Conservation (phyloP, 2,888 invertebrate genomes). For the Agonopterix heracliana region DNA sequence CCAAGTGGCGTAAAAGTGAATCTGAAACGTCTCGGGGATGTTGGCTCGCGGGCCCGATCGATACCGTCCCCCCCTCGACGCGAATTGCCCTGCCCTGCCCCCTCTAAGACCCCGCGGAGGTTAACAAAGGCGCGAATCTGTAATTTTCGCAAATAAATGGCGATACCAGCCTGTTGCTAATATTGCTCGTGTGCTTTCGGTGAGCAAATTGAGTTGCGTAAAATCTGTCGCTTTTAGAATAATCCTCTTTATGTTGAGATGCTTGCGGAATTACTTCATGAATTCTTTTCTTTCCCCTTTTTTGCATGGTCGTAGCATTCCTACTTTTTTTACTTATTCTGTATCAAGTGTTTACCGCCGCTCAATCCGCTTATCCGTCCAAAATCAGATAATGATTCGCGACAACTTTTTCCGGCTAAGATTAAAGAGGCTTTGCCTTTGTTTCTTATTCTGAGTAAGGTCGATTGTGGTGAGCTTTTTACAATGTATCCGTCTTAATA, state of each 20-base stretch:
- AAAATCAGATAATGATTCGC: too few relatives aligned
- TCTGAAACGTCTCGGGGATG: conserved; percentile 34
- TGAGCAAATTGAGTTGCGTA: conserved; percentile 2
- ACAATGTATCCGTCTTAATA: too few relatives aligned
- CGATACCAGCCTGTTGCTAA: conserved; percentile 8
- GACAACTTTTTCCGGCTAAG: too few relatives aligned
- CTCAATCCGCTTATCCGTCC: too few relatives aligned
- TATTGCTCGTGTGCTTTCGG: conserved; percentile 1
- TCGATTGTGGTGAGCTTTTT: too few relatives aligned
- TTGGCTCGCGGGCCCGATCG: conserved; percentile 37
- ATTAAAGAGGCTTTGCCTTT: too few relatives aligned
- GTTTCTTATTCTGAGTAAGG: too few relatives aligned
- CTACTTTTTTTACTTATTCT: too few relatives aligned
- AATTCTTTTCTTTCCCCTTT: too few relatives aligned
- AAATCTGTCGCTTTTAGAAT: conserved; percentile 4
- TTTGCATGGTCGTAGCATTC: too few relatives aligned
- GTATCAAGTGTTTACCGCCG: too few relatives aligned
- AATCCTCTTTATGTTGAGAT: conserved; percentile 2
- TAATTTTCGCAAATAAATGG: conserved; percentile 8
- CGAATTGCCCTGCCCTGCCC: conserved; percentile 2
- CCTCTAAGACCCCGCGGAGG: neutral
- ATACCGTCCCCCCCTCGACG: conserved; percentile 23
- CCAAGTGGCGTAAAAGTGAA: conserved; percentile 53
- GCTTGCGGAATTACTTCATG: neutral
- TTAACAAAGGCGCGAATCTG: conserved; percentile 6